Conservation (phyloP, 2,888 invertebrate genomes). For the Anthrax anthrax region DNA sequence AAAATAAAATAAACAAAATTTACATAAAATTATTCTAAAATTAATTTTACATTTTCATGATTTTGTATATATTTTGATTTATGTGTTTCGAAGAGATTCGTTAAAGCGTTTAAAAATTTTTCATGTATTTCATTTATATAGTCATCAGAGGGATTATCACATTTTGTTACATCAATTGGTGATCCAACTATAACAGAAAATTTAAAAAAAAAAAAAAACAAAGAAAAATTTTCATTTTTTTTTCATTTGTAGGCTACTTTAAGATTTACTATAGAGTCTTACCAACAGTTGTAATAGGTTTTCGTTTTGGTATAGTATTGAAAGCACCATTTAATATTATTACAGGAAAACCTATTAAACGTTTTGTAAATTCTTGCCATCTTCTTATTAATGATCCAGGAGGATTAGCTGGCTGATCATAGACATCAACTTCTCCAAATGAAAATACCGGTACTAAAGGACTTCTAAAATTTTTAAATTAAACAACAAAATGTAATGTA, state of each 20-base stretch:
- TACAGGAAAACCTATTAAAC: constrained; percentile 57
- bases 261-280: constrained; percentile 29
- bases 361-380: constrained; percentile 53
- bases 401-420: constrained; percentile 58
- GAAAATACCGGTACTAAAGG: constrained; percentile 77
- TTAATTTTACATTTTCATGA: constrained; percentile 40
- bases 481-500: neutral
- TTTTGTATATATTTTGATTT: constrained; percentile 61
- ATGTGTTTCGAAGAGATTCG: constrained; percentile 66
- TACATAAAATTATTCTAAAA: constrained; percentile 18
- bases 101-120: constrained; percentile 54
- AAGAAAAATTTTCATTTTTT: neutral
- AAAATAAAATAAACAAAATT: too few species aligned
- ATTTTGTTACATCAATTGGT: constrained; percentile 62
- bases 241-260: neutral
- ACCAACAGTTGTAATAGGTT: constrained; percentile 77
- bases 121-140: constrained; percentile 63
- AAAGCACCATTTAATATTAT: constrained; percentile 61
- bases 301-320: constrained; percentile 69
- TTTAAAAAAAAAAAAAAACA: constrained; percentile 4
- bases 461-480: constrained; percentile 44
- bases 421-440: constrained; percentile 82
- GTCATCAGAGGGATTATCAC: constrained; percentile 54
- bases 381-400: constrained; percentile 47
- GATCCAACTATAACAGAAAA: constrained; percentile 56